Percentiles rank a stretch among this genome's conserved stretches.
Evolutionary conservation across 1,140 invertebrate genomes (phyloP).

Genomic region (Steinernema khuongi): DNA sequence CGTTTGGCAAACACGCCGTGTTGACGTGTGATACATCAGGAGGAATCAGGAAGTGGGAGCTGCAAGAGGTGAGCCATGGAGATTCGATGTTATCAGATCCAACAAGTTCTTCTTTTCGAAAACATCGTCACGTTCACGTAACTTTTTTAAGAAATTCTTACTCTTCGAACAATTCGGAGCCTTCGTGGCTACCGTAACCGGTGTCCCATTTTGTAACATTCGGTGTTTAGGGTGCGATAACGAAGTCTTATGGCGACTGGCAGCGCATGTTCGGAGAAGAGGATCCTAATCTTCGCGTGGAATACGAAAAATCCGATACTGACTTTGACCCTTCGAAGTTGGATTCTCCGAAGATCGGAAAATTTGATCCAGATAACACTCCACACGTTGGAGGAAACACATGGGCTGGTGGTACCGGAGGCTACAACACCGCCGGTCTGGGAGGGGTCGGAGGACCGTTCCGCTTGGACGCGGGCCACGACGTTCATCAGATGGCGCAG

Average conservation of each 20-base stretch:
- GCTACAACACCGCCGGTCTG: constrained; percentile 67
- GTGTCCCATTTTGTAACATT: constrained; percentile 28
- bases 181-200: no score
- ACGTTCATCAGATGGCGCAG: constrained; percentile 82
- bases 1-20: constrained; percentile 57
- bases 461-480: constrained; percentile 81
- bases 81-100: constrained; percentile 60
- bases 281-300: constrained; percentile 38
- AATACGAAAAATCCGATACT: constrained; percentile 64
- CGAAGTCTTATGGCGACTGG: constrained; percentile 22
- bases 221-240: constrained; percentile 9
- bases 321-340: constrained; percentile 67
- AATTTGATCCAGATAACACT: constrained; percentile 73
- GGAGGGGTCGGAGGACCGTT: constrained; percentile 87
- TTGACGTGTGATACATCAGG: constrained; percentile 66
- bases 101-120: no score
- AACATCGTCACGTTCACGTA: no score
- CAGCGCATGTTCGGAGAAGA: constrained; percentile 30
- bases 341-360: constrained; percentile 80
- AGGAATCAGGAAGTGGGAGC: constrained; percentile 67
- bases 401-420: constrained; percentile 89
- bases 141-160: no score
- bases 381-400: constrained; percentile 92
- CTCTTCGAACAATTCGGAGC: no score
- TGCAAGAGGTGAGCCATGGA: constrained; percentile 62